Base-by-base conservation (phyloP, 2,888 invertebrate species). In the Euplexia lucipara region DNA sequence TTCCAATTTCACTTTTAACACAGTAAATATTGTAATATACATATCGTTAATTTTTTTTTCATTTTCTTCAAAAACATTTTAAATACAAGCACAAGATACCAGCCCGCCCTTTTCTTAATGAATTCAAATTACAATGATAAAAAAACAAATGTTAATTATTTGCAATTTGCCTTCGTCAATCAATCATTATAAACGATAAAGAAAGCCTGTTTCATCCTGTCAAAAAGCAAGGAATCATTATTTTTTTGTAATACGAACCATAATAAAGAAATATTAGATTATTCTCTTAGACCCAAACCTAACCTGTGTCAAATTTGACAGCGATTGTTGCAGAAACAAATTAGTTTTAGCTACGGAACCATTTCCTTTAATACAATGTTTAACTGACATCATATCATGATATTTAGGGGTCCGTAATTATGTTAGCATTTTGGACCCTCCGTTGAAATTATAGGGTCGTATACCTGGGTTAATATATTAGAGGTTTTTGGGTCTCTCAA, bases 221-320 rank as follows among this genome's bases (percentile, higher is more conserved):
- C 37, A 9, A 1, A 39, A 68, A 44, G 54, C 22, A 35, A 53
- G 16, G 6, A 3, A 18, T 20, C 39, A 1, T 49, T 14, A 53
- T 48, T 48, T 58, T 34, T 61, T 52, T 70, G 70, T 68, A 57
- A 70, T 51, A 66, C 14, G 22, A 12, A 47, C 20, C 51, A 22
- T 59, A 59, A 54, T 59, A 64, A 60, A 65, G 35, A 56, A 52
- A 52, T 58, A 71, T 53, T 41, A 61, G 39, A 45, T 64, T 54
- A 67, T 63, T 47, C 54, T 49, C 65, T 30, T 7, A 44, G 35
- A 44, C 32, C 41, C 60, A 22, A 47, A 52, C 49, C 32, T 65
- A 72, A 81, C 83, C 83, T 75, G 34, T 62, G 72, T 83, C 83
- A 83, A 71, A 18, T 67, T 52, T 76, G 83, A 83, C 83, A 81